phyloP scores from a whole-genome alignment of 2,113 vertebrate species.

The Pyxicephalus adspersus region DNA sequence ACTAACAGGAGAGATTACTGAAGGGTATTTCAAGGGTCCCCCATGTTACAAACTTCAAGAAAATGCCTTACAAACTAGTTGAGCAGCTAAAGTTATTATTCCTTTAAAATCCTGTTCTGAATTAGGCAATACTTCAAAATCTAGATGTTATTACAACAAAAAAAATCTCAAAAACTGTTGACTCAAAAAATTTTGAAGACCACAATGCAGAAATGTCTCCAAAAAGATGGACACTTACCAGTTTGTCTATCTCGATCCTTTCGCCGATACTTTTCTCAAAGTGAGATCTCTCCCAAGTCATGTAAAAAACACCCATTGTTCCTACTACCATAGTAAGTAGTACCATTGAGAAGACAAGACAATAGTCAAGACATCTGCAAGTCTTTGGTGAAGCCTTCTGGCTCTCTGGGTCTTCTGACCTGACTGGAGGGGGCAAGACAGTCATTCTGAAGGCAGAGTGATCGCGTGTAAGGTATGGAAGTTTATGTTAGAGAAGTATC shows the following conservation, averaged over 20 bases:
- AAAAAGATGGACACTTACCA: not conserved
- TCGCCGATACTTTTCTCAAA: no score
- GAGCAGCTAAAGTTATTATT: no score
- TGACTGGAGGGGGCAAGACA: not conserved
- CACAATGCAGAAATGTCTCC: not conserved
- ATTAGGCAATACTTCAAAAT: not conserved
- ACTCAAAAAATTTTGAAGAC: not conserved
- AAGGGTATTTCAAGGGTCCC: no score
- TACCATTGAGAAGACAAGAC: conserved; percentile 5
- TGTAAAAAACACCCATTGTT: not conserved
- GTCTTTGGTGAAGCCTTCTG: not conserved
- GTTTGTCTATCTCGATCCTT: not conserved
- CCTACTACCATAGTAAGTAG: conserved; percentile 21
- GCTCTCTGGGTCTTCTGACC: conserved; percentile 30
- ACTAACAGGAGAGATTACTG: no score
- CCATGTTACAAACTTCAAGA: no score
- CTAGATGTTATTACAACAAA: not conserved
- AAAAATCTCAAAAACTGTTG: not conserved
- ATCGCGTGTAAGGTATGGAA: not conserved
- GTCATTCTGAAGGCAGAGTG: not conserved
- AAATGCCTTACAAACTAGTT: no score
- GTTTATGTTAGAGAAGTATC: not conserved
- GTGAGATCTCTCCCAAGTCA: conserved; percentile 25
- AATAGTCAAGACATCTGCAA: conserved; percentile 28
- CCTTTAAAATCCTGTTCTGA: no score